Percentiles rank a stretch among this genome's conserved stretches.
phyloP scores from a whole-genome alignment of 2,797 vertebrate genomes.

The Ctenopoma multispine region DNA sequence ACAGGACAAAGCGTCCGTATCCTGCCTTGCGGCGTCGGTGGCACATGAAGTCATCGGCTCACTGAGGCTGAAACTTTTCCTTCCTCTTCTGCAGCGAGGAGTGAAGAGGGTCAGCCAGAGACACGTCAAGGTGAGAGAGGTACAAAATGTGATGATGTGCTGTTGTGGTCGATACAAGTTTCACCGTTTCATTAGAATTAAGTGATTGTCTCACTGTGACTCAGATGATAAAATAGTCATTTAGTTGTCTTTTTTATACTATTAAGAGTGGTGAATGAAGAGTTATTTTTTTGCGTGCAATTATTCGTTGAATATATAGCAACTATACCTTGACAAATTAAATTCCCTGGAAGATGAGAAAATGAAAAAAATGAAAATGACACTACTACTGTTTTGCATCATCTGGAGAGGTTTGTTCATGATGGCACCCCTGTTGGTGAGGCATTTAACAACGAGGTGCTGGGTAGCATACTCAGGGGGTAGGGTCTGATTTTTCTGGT shows the following conservation, averaged over 20 bases:
- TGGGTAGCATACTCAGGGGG: too few relatives aligned
- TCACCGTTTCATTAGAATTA: conserved; percentile 2
- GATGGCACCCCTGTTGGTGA: too few relatives aligned
- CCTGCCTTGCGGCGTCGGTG: conserved; percentile 37
- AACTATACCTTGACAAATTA: neutral
- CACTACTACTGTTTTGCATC: too few relatives aligned
- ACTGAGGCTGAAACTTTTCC: conserved; percentile 16
- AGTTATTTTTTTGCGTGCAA: neutral
- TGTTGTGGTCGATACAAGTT: neutral
- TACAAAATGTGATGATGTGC: neutral
- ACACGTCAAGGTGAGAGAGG: neutral
- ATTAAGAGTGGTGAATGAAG: too few relatives aligned
- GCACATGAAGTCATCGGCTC: conserved; percentile 25
- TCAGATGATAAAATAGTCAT: neutral
- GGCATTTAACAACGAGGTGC: too few relatives aligned
- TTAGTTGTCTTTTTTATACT: neutral
- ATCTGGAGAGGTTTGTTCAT: too few relatives aligned
- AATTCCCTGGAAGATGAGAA: neutral
- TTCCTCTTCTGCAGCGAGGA: neutral
- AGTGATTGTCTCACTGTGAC: conserved; percentile 1
- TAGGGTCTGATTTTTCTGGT: too few relatives aligned
- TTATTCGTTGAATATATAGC: neutral
- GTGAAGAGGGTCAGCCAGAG: conserved; percentile 6
- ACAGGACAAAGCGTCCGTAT: conserved; percentile 55
- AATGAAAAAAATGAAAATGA: too few relatives aligned